phyloP scores from a whole-genome alignment of 2,797 vertebrate genomes.

The Pithecia hirsuta region DNA sequence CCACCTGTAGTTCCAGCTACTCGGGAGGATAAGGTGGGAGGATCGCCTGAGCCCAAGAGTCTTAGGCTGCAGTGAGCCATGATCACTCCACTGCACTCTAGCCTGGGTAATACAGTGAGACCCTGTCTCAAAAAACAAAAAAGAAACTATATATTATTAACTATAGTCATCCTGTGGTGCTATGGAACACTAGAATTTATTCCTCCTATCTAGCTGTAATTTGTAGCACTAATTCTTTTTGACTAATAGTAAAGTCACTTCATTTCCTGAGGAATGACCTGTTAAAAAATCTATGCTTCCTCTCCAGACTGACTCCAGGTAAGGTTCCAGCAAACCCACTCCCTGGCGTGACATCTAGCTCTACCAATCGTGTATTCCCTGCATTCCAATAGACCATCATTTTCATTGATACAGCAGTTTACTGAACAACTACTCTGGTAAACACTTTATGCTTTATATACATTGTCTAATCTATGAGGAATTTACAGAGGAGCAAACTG shows the following conservation, averaged over 20 bases:
- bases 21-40: too few relatives aligned
- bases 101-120: too few relatives aligned
- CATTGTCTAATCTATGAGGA: background rate
- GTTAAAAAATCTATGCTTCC: background rate
- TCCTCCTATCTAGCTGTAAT: background rate
- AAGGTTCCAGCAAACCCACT: background rate
- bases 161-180: background rate
- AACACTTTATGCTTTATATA: background rate
- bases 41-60: too few relatives aligned
- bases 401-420: background rate
- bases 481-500: background rate
- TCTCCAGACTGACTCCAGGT: background rate
- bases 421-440: background rate
- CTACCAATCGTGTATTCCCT: background rate
- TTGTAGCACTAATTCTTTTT: background rate
- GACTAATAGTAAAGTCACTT: background rate
- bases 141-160: background rate
- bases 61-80: too few relatives aligned
- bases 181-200: background rate
- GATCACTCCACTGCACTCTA: too few relatives aligned
- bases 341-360: background rate
- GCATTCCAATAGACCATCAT: background rate
- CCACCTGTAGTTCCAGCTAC: too few relatives aligned
- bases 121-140: too few relatives aligned
- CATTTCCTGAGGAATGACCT: background rate